phyloP scores from a whole-genome alignment of 2,888 invertebrate genomes.

The Sacculina carcini region DNA sequence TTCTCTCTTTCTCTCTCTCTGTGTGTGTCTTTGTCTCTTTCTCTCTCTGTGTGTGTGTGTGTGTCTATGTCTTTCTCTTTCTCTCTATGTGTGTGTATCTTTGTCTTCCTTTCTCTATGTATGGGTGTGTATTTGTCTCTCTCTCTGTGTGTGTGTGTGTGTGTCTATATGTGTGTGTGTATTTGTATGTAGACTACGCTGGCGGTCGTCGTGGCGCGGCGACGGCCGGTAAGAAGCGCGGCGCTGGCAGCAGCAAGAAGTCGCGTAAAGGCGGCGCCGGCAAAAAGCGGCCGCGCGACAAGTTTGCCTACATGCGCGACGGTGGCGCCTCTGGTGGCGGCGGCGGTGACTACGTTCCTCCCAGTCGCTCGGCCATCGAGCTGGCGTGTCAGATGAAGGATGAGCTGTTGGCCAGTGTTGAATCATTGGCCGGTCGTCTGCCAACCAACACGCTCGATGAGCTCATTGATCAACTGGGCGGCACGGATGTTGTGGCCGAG shows the following conservation, averaged over 20 bases:
- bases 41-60: too few relatives aligned
- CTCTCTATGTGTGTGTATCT: too few relatives aligned
- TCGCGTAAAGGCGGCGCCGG: not conserved
- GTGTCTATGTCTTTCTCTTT: too few relatives aligned
- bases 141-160: too few relatives aligned
- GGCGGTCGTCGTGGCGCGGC: constrained; percentile 4
- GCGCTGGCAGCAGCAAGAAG: not conserved
- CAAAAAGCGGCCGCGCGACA: constrained; percentile 33
- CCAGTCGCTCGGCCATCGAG: constrained; percentile 35
- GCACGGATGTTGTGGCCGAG: constrained; percentile 92
- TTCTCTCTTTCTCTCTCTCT: too few relatives aligned
- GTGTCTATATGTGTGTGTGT: too few relatives aligned
- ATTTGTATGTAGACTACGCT: not conserved
- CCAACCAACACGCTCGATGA: constrained; percentile 97
- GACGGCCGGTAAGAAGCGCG: constrained; percentile 10
- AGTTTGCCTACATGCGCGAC: constrained; percentile 18
- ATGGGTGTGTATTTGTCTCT: too few relatives aligned
- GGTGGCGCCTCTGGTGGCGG: constrained; percentile 10
- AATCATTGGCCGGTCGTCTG: constrained; percentile 53
- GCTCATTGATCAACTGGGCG: constrained; percentile 89
- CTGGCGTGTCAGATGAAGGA: constrained; percentile 78
- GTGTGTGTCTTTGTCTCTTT: too few relatives aligned
- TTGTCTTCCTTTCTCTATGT: too few relatives aligned
- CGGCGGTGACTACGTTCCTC: constrained; percentile 19
- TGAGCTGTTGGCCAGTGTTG: constrained; percentile 56